Evolutionary conservation across 2,797 vertebrate species (phyloP), one percentile per base, ranked within the genome.

Genomic region (Podarcis siculus): DNA sequence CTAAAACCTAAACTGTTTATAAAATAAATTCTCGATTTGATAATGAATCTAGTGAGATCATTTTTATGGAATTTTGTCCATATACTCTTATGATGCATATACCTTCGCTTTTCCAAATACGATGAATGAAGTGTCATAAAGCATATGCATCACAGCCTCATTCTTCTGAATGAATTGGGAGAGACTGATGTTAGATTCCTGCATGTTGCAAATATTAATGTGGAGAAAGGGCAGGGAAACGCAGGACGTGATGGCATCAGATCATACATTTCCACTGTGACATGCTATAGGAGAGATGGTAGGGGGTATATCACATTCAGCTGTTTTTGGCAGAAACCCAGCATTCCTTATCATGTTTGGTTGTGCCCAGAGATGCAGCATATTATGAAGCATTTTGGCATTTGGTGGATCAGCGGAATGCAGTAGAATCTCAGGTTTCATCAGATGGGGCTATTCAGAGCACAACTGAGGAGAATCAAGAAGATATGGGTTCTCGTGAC

Each of bases 11-110:
- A 82, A 76, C 0, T 1, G 64, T 86, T 88, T 83, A 10, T 39
- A 49, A 0, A 81, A 82, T 66, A 82, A 4, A 91, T 6, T 66
- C 76, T 66, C 67, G 67, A 35, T 87, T 75, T 90, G 82, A 80
- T 80, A 49, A 87, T 76, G 42, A 80, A 75, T 80, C 86, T 87
- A 80, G 78, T 84, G 82, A 85, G 82, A 80, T 80, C 77, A 84
- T 87, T 32, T 85, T 58, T n/a, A 58, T 75, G 58, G 78, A 85
- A 81, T 82, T 55, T 23, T 25, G 8, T 23, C 23, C 76, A 73
- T 15, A 69, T 27, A 55, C 32, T 88, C 23, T 79, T 73, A 85
- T 67, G 82, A 32, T 71, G 66, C 19, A 0, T 17, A 27, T 45
- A 12, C 5, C 19, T 71, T 8, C 30, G 23, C 13, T 82, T 75